phyloP scores from a whole-genome alignment of 2,113 vertebrate species.

The Illadopsis cleaveri region DNA sequence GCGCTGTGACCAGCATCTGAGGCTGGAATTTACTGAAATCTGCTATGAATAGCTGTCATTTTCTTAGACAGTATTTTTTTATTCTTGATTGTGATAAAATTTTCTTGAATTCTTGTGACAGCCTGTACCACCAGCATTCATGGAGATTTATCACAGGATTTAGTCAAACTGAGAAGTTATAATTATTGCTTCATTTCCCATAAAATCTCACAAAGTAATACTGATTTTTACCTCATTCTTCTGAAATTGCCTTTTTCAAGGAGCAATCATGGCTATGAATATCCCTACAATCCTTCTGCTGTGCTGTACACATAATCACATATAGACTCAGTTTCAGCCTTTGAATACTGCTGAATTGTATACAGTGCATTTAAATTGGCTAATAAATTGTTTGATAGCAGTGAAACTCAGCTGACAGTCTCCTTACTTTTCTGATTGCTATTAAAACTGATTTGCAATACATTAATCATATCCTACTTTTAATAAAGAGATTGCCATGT shows the following conservation, averaged over 20 bases:
- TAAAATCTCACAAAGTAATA: neutral
- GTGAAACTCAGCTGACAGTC: neutral
- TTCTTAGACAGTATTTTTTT: neutral
- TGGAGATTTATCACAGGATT: neutral
- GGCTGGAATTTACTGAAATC: neutral
- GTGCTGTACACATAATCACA: neutral
- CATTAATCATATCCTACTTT: neutral
- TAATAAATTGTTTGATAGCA: constrained; percentile 1
- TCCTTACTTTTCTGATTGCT: neutral
- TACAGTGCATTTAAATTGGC: neutral
- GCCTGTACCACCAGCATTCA: neutral
- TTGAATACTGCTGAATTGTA: neutral
- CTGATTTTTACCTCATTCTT: neutral
- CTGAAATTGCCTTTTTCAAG: neutral
- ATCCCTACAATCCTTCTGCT: neutral
- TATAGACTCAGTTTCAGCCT: neutral
- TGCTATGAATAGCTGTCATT: neutral
- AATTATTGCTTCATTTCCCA: constrained; percentile 4
- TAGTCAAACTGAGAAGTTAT: neutral
- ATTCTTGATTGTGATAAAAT: neutral
- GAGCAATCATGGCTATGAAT: neutral
- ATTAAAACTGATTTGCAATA: neutral
- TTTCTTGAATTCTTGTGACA: neutral
- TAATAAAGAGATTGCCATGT: neutral
- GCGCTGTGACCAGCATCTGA: neutral